Conservation (phyloP, 2,113 vertebrate species). For the Phocoena phocoena region DNA sequence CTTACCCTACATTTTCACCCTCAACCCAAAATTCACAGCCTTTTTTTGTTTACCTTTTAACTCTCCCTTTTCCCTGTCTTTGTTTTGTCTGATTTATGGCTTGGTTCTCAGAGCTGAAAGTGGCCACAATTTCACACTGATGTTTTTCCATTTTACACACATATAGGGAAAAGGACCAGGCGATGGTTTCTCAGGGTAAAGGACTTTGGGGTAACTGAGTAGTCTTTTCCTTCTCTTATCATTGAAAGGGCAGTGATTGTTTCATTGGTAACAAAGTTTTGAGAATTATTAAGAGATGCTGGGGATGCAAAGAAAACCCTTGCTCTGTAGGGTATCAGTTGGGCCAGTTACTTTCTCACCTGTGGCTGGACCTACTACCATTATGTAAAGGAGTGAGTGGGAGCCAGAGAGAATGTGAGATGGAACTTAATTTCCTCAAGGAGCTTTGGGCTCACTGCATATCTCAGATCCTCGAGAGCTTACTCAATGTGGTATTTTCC, state of each 20-base stretch:
- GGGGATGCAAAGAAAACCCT: background rate
- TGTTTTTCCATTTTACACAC: background rate
- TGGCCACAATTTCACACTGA: background rate
- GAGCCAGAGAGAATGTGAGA: background rate
- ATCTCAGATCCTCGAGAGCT: background rate
- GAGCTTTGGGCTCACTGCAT: background rate
- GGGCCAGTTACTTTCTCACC: background rate
- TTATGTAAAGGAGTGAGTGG: background rate
- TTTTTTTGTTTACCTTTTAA: background rate
- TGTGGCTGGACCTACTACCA: background rate
- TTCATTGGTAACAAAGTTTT: background rate
- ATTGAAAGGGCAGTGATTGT: background rate
- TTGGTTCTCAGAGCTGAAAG: background rate
- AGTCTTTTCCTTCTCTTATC: background rate
- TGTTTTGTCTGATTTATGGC: background rate
- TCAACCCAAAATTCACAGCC: background rate
- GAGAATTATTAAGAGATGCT: background rate
- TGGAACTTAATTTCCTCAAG: background rate
- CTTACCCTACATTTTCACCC: background rate
- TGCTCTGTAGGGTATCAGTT: background rate
- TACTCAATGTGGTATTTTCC: background rate
- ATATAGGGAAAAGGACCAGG: background rate
- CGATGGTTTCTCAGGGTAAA: background rate
- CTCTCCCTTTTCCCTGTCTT: background rate
- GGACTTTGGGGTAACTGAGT: background rate